Evolutionary conservation across 2,888 invertebrate species (phyloP), one percentile per base, ranked within the genome.

Genomic region (Cheilosia vernalis): DNA sequence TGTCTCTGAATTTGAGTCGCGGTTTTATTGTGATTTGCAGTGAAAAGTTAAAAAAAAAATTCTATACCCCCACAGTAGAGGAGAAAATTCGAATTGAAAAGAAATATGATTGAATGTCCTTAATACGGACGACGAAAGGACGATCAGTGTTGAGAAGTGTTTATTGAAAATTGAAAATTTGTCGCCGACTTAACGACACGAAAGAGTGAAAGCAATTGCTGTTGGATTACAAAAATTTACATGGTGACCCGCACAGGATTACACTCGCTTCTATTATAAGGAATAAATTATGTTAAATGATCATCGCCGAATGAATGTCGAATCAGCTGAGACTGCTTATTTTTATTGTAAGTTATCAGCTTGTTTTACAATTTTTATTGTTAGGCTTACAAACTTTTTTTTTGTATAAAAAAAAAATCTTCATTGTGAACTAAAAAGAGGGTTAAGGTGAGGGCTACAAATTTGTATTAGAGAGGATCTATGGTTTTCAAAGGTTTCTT

Each of bases 311-410:
- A 91, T 91, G 91, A 91, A 91, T 91, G 91, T 91, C 91, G 91
- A 91, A 92, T 92, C 91, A 91, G 91, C 91, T 92, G 89, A 91
- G 90, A 90, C 91, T 92, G 91, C 89, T 92, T 88, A 88, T 92
- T 91, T 91, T 91, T 90, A 90, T 91, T 91, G 91, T 92, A 88
- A 92, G 91, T 90, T 89, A 37, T 6, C 3, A 17, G 2, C 17
- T 4, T 15, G 5, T n/a, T 44, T 27, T 27, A 27, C 27, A 27
- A 27, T 27, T 5, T 5, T 5, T 27, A 1, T 5, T 5, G 6
- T 27, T 27, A 27, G 27, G 6, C 7, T 44, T 58, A 37, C 2
- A 21, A 7, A 9, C 9, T 0, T 5, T 19, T 13, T 56, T 10
- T 19, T 21, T 21, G 21, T 17, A 44, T 6, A 6, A 5, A 17